Percentiles rank a stretch among this genome's conserved stretches.
These are phyloP conservation scores for Tarsius wallacei DNA, from an alignment of 2,797 vertebrate species.

Conservation along the genomic window DNA sequence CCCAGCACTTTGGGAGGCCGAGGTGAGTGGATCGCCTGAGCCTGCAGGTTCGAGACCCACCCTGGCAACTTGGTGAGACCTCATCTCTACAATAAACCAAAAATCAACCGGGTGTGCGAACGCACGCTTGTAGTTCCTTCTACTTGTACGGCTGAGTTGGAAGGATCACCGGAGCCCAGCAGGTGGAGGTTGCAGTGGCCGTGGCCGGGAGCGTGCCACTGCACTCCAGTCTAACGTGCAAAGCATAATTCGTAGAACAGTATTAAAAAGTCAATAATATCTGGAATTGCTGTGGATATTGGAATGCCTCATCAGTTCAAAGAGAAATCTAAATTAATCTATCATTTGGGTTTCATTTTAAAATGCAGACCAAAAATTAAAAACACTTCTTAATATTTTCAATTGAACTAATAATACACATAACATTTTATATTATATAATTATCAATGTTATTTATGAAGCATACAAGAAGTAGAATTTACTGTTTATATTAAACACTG, in stretches of 20 bases:
- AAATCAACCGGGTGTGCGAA: too few species aligned
- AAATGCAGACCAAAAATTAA: conserved; percentile 16
- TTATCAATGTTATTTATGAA: neutral
- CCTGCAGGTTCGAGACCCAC: too few species aligned
- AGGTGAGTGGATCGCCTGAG: too few species aligned
- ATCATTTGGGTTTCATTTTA: neutral
- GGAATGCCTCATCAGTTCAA: neutral
- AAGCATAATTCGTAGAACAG: neutral
- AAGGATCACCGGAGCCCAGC: too few species aligned
- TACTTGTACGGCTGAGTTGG: too few species aligned
- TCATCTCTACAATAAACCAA: too few species aligned
- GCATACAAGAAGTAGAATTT: neutral
- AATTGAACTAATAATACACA: neutral
- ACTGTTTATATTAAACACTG: neutral
- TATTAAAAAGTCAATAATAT: conserved; percentile 36
- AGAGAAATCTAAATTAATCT: neutral
- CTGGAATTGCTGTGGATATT: neutral
- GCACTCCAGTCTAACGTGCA: neutral
- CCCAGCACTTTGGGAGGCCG: too few species aligned
- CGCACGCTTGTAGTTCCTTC: too few species aligned
- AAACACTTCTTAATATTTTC: conserved; percentile 5
- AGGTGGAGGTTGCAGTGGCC: too few species aligned
- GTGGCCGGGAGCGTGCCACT: too few species aligned
- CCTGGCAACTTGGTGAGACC: too few species aligned
- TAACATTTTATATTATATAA: neutral